Conservation (phyloP, 2,888 invertebrate genomes). For the Caradrina clavipalpis region DNA sequence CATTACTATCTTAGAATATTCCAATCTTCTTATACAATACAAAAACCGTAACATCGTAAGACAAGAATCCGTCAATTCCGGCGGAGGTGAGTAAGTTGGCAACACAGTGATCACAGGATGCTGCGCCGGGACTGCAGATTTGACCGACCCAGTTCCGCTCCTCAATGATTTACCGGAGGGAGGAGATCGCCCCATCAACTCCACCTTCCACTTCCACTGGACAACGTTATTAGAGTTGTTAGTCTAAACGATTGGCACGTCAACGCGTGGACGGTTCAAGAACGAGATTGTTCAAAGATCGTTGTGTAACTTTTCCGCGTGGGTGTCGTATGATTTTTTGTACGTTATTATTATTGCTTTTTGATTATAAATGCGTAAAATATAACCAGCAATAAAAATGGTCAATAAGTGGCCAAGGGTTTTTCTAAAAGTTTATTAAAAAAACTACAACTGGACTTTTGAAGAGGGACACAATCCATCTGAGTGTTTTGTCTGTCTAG, state of each 20-base stretch:
- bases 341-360: neutral
- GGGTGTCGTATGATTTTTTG: neutral
- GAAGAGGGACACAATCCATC: neutral
- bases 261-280: slow-evolving; percentile 15
- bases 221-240: slow-evolving; percentile 55
- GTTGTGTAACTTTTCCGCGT: neutral
- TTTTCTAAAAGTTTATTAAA: neutral
- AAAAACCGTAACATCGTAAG: slow-evolving; percentile 1
- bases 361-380: neutral
- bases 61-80: slow-evolving; percentile 37
- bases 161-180: slow-evolving; percentile 66
- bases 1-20: too few species aligned
- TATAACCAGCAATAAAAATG: neutral
- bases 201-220: slow-evolving; percentile 59
- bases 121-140: slow-evolving; percentile 51
- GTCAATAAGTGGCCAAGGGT: neutral
- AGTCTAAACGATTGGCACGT: slow-evolving; percentile 49
- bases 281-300: slow-evolving; percentile 16
- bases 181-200: slow-evolving; percentile 57
- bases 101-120: slow-evolving; percentile 56
- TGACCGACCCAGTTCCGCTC: slow-evolving; percentile 64
- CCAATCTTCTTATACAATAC: too few species aligned
- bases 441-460: neutral
- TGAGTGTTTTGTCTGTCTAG: too few species aligned
- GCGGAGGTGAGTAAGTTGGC: slow-evolving; percentile 50